Conservation (phyloP, 2,888 invertebrate genomes). For the Caenorhabditis sp. region DNA sequence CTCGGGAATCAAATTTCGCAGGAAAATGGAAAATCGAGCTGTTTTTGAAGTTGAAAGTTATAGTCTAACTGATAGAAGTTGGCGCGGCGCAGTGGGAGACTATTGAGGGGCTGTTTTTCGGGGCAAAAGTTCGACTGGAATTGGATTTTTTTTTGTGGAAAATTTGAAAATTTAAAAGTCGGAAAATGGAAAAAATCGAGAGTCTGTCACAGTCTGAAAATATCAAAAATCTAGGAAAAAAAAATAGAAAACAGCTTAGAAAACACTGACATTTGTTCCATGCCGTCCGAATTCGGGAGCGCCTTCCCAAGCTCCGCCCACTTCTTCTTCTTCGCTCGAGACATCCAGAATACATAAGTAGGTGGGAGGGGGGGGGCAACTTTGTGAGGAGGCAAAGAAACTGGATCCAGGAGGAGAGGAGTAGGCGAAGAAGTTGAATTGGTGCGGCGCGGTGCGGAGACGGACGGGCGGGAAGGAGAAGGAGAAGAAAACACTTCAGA, state of each 20-base stretch:
- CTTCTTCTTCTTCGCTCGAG: conserved; percentile 13
- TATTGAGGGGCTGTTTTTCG: no score
- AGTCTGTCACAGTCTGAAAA: no score
- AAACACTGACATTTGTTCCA: background rate
- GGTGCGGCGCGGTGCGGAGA: no score
- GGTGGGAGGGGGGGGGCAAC: conserved; percentile 19
- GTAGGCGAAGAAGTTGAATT: conserved; percentile 15
- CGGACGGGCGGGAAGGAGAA: no score
- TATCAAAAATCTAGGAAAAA: no score
- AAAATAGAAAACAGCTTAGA: background rate
- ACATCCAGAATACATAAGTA: conserved; percentile 51
- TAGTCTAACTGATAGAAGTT: no score
- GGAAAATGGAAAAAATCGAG: no score
- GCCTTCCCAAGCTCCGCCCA: conserved; percentile 18
- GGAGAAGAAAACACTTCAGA: conserved; percentile 53
- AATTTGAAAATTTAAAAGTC: no score
- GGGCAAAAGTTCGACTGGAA: background rate
- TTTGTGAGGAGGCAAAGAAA: conserved; percentile 43
- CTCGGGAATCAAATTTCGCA: conserved; percentile 18
- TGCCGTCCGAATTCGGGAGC: background rate
- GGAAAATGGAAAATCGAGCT: background rate
- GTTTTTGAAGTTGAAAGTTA: no score
- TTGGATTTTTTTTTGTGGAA: background rate
- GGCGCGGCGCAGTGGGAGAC: no score
- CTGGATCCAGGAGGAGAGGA: conserved; percentile 45